phyloP scores from a whole-genome alignment of 2,797 vertebrate species.

The Hoplostethus atlanticus region DNA sequence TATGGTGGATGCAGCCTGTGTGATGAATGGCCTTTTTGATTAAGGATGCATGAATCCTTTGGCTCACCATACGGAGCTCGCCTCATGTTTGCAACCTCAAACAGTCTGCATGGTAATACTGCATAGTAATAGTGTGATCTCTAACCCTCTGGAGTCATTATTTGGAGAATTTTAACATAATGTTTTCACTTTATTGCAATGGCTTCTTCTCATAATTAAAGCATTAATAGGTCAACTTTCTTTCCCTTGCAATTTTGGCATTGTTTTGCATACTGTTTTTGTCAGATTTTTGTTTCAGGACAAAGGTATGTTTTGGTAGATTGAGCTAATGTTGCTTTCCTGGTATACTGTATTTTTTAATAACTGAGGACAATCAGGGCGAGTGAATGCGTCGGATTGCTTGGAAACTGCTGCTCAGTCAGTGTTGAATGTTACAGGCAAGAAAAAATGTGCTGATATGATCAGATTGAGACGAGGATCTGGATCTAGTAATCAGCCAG shows the following conservation, averaged over 20 bases:
- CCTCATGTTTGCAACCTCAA: conserved; percentile 29
- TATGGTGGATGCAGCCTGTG: conserved; percentile 66
- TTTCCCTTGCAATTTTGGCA: neutral
- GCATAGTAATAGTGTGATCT: conserved; percentile 32
- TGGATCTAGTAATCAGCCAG: conserved; percentile 6
- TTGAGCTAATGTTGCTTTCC: conserved; percentile 1
- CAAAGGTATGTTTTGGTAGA: conserved; percentile 3
- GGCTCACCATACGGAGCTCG: conserved; percentile 67
- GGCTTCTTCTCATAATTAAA: conserved; percentile 12
- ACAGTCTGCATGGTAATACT: conserved; percentile 22
- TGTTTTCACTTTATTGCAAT: conserved; percentile 25
- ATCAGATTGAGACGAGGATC: neutral
- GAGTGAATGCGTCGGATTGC: conserved; percentile 5
- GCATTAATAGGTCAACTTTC: neutral
- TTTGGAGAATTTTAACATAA: conserved; percentile 21
- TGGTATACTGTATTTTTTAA: neutral
- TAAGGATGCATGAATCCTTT: conserved; percentile 69
- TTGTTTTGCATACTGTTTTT: conserved; percentile 10
- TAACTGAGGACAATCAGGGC: conserved; percentile 15
- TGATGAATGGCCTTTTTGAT: conserved; percentile 81
- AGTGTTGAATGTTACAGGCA: conserved; percentile 4
- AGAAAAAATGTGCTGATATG: neutral
- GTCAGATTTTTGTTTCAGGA: conserved; percentile 17
- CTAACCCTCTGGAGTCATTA: conserved; percentile 31
- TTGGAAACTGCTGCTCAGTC: neutral